Conservation (phyloP, 2,113 vertebrate species). For the Tetrax tetrax region DNA sequence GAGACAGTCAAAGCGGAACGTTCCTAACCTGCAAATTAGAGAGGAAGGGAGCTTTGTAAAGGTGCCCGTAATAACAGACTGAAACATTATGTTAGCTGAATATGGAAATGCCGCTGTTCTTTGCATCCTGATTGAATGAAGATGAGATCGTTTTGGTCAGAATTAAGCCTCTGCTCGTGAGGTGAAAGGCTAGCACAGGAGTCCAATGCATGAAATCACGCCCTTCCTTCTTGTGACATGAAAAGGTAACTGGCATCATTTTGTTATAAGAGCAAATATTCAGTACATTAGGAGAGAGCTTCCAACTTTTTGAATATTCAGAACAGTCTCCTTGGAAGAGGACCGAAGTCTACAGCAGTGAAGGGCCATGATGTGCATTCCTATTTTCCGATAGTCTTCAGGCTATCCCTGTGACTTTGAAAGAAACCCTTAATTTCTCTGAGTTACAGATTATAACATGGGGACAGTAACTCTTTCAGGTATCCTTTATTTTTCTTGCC, state of each 20-base stretch:
- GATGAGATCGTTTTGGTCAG: background rate
- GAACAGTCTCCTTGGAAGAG: background rate
- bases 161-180: background rate
- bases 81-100: background rate
- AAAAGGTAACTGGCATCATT: background rate
- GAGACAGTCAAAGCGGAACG: background rate
- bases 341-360: background rate
- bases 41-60: background rate
- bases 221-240: background rate
- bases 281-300: background rate
- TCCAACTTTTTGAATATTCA: background rate
- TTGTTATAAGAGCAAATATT: background rate
- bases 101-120: background rate
- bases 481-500: background rate
- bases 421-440: background rate
- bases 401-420: background rate
- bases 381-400: background rate
- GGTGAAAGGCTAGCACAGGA: background rate
- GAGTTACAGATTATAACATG: background rate
- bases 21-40: background rate
- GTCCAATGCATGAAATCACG: background rate
- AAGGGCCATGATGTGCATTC: background rate
- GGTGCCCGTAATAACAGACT: background rate
- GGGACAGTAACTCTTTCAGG: background rate
- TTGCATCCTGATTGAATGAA: background rate